These are phyloP conservation scores for Dasysyrphus tricinctus DNA, from an alignment of 2,888 invertebrate species.

Conservation along the genomic window DNA sequence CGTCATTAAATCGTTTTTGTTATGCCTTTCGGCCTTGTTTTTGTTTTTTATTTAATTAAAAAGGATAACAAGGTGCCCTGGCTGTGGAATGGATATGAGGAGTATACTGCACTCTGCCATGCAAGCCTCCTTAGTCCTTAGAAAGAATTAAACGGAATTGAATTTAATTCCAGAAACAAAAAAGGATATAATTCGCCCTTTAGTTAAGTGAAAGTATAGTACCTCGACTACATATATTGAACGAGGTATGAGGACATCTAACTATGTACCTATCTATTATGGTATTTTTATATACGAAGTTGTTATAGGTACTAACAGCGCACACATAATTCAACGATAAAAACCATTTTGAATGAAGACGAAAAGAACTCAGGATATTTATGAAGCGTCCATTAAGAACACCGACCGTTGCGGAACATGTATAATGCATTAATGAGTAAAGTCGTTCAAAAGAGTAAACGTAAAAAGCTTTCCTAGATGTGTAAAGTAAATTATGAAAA, in stretches of 20 bases:
- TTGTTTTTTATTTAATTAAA: conserved; percentile 59
- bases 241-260: conserved; percentile 26
- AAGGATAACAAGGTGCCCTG: conserved; percentile 56
- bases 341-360: conserved; percentile 66
- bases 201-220: neutral
- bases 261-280: neutral
- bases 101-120: conserved; percentile 63
- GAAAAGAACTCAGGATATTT: conserved; percentile 49
- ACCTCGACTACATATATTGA: neutral
- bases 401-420: conserved; percentile 62
- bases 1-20: conserved; percentile 62
- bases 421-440: conserved; percentile 73
- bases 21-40: conserved; percentile 25
- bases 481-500: conserved; percentile 40
- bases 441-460: conserved; percentile 35
- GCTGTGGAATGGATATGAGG: neutral
- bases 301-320: conserved; percentile 9
- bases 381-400: conserved; percentile 47
- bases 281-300: neutral
- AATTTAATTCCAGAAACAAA: conserved; percentile 56
- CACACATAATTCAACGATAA: conserved; percentile 47
- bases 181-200: conserved; percentile 8
- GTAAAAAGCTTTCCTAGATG: conserved; percentile 14
- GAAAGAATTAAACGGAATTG: conserved; percentile 40
- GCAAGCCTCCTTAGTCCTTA: conserved; percentile 36